phyloP scores from a whole-genome alignment of 92 coral and sea anemone species.

The Actinernus sp. region DNA sequence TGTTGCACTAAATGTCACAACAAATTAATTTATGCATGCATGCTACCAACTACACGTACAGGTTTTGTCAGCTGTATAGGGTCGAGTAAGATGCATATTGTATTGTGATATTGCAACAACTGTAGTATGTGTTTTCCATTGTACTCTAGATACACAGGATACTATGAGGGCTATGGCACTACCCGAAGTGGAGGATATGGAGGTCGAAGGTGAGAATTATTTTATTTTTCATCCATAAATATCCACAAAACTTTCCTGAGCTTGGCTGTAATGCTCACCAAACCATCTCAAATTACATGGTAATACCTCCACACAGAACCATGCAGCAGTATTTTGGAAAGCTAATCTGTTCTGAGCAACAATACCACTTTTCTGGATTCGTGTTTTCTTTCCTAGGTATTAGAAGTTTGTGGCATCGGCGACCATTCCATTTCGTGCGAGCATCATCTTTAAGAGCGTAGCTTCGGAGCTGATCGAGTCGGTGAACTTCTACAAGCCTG shows the following conservation, averaged over 20 bases:
- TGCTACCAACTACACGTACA: too few relatives aligned
- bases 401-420: constrained; percentile 68
- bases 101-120: too few relatives aligned
- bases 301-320: not conserved
- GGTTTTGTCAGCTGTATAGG: too few relatives aligned
- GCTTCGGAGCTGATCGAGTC: constrained; percentile 50
- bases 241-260: too few relatives aligned
- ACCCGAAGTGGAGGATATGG: constrained; percentile 60
- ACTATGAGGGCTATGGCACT: constrained; percentile 84
- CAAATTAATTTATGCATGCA: too few relatives aligned
- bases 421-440: constrained; percentile 61
- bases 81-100: too few relatives aligned
- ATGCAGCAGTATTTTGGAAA: too few relatives aligned
- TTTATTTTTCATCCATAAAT: not conserved
- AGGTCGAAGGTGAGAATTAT: constrained; percentile 48
- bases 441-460: constrained; percentile 21
- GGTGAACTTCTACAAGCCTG: too few relatives aligned
- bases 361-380: constrained; percentile 46
- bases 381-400: constrained; percentile 79
- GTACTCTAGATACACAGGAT: constrained; percentile 55
- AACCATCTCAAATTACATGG: too few relatives aligned
- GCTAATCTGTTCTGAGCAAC: constrained; percentile 31
- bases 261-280: too few relatives aligned
- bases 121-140: too few relatives aligned
- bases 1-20: too few relatives aligned